Conservation (phyloP, 2,797 vertebrate species). For the Lindbergichthys nudifrons region DNA sequence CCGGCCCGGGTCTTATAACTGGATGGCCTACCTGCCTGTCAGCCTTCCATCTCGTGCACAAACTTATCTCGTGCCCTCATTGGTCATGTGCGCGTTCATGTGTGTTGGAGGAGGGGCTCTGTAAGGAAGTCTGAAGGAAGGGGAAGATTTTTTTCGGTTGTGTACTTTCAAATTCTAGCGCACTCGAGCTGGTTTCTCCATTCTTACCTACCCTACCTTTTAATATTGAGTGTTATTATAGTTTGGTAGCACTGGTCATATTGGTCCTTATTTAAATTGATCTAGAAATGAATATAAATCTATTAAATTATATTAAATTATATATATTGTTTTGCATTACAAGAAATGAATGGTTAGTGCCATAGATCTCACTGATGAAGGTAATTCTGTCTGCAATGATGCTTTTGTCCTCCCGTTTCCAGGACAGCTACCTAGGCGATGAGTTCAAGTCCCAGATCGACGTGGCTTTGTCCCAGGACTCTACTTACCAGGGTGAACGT, state of each 20-base stretch:
- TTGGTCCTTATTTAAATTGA: not conserved
- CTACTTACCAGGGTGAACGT: constrained; percentile 99
- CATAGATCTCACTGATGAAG: not conserved
- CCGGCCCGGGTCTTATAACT: no score
- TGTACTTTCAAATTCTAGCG: no score
- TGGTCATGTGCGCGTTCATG: no score
- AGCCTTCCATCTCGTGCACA: no score
- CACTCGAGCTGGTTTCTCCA: no score
- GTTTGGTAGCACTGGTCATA: not conserved
- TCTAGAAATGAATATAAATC: not conserved
- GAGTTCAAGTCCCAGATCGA: constrained; percentile 99
- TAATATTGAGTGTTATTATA: not conserved
- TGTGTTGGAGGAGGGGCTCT: no score
- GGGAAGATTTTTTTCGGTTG: no score
- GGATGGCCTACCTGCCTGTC: no score
- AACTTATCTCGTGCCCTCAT: no score
- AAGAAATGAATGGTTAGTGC: not conserved
- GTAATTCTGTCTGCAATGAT: not conserved
- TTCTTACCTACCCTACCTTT: no score
- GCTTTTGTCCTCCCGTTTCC: constrained; percentile 45
- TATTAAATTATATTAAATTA: not conserved
- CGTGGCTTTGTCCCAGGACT: constrained; percentile 98
- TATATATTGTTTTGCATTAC: not conserved
- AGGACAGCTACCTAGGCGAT: constrained; percentile 99
- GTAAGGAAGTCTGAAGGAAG: no score